Base-by-base conservation (phyloP, 92 coral and sea anemone species). In the Paramuricea clavata region DNA sequence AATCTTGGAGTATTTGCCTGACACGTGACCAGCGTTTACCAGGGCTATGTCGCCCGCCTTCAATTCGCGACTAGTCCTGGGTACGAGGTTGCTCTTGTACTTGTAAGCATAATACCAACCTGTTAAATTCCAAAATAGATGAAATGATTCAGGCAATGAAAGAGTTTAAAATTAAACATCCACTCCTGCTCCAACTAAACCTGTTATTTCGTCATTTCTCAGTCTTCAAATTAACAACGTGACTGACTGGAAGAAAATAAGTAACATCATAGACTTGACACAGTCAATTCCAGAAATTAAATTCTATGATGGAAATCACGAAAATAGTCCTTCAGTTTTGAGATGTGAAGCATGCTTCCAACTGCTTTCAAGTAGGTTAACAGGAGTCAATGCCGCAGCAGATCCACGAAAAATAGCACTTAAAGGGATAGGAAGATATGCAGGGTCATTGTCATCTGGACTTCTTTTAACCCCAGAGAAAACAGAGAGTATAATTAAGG, bases 321-420 rank as follows among this genome's bases (percentile, higher is more conserved):
- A 68, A 32, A 68, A 68, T 28, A 68, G 74, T 68, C 74, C 74
- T 68, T 47, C 52, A 10, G 43, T 68, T 17, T 68, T 68, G 39
- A 68, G 74, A 68, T 68, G 74, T 41, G 74, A 68, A 68, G 27
- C 70, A 68, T 68, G 8, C 74, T 68, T 68, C 43, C 74, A 68
- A 32, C 74, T 68, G 39, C 74, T 68, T 68, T 68, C 69, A 61
- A 61, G 69, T 23, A 61, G 69, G 19, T 61, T 61, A 15, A 47
- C 52, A 47, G 52, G 52, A 15, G 10, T 47, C 3, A 47, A 47
- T 47, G 15, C 52, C 10, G 62, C 19, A 3, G 62, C 23, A 54
- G 27, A 54, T 21, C 62, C 62, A 54, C 23, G 25, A 8, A 54
- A 54, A 21, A 54, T 8, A 2, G 49, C 52, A 36, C 76, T 70